Conservation (phyloP, 2,888 invertebrate species). For the Agriopis marginaria region DNA sequence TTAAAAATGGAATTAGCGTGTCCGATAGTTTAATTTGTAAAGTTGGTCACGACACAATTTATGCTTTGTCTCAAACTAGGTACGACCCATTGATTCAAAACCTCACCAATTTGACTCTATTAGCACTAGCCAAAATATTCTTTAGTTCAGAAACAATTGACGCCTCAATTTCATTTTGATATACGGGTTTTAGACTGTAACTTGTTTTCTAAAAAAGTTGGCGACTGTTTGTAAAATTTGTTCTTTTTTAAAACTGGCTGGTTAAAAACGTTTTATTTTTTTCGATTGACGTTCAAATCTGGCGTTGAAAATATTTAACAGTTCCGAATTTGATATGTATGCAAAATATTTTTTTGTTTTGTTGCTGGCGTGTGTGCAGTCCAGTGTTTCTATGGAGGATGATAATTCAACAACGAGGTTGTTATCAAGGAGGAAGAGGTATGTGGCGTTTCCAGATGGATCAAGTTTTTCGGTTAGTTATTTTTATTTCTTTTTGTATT, state of each 20-base stretch:
- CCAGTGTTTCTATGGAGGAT: conserved; percentile 44
- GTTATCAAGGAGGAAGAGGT: conserved; percentile 87
- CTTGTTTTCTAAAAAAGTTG: conserved; percentile 2
- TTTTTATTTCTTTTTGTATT: conserved; percentile 2
- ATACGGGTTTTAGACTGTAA: conserved; percentile 20
- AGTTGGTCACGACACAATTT: conserved; percentile 10
- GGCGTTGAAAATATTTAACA: conserved; percentile 16
- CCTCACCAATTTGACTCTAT: conserved; percentile 39
- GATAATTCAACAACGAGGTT: conserved; percentile 55
- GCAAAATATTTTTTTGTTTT: conserved; percentile 32
- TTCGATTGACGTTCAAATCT: conserved; percentile 24
- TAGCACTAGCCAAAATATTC: conserved; percentile 30
- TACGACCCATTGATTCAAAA: conserved; percentile 26
- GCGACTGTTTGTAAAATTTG: conserved; percentile 14
- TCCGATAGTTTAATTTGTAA: not conserved
- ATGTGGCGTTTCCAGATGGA: conserved; percentile 90
- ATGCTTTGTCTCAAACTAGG: not conserved
- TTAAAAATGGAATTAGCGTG: not conserved
- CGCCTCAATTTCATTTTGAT: conserved; percentile 24
- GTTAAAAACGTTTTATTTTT: conserved; percentile 23
- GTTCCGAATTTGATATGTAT: conserved; percentile 36
- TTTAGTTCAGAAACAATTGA: conserved; percentile 37
- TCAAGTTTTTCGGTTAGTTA: conserved; percentile 89
- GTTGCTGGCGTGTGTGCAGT: conserved; percentile 45
- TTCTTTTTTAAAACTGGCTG: conserved; percentile 14